Evolutionary conservation across 2,797 vertebrate genomes (phyloP).

Genomic region (Pygocentrus nattereri): DNA sequence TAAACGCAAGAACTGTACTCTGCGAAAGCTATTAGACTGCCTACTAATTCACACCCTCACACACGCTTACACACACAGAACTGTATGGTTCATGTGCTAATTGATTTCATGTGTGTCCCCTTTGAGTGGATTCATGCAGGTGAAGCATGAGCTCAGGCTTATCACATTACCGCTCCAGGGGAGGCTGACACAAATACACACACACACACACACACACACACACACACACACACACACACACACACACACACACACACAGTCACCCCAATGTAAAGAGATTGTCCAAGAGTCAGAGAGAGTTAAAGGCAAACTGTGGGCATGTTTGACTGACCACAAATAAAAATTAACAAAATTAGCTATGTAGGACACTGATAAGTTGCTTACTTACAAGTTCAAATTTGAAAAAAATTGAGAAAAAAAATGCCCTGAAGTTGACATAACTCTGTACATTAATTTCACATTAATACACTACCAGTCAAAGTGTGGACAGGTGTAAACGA

Average conservation of each 20-base stretch:
- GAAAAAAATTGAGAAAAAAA: background rate
- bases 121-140: slow-evolving; percentile 61
- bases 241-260: background rate
- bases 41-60: background rate
- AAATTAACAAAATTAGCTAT: slow-evolving; percentile 38
- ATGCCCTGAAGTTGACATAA: too few relatives aligned
- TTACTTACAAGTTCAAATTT: background rate
- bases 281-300: background rate
- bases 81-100: slow-evolving; percentile 62
- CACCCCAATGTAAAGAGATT: background rate
- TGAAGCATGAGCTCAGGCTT: slow-evolving; percentile 55
- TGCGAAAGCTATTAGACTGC: slow-evolving; percentile 71
- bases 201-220: background rate
- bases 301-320: background rate
- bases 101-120: slow-evolving; percentile 74
- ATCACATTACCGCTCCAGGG: slow-evolving; percentile 39
- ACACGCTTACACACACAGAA: slow-evolving; percentile 2
- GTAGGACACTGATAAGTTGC: slow-evolving; percentile 13
- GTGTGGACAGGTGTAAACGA: too few relatives aligned
- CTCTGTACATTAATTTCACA: too few relatives aligned
- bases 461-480: too few relatives aligned
- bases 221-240: slow-evolving; percentile 24
- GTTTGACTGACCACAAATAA: slow-evolving; percentile 13
- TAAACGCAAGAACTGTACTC: slow-evolving; percentile 41
- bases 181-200: slow-evolving; percentile 29